Evolutionary conservation across 2,888 invertebrate genomes (phyloP).

Genomic region (Mycalesis mineus): DNA sequence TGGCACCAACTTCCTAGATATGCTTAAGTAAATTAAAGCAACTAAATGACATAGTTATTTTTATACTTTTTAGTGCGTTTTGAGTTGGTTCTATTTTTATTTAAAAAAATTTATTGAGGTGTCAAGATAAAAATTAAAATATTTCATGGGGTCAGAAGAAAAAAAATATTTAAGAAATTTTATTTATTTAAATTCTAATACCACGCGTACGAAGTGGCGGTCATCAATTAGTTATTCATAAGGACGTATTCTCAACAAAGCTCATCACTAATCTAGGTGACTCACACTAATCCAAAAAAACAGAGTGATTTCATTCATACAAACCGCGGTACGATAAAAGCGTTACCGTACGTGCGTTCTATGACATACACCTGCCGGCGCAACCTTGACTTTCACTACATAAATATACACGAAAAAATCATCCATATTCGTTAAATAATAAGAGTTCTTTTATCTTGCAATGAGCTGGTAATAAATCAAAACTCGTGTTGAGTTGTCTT

Average conservation of each 20-base stretch:
- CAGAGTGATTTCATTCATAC: slow-evolving; percentile 23
- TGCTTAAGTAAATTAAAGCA: too few relatives aligned
- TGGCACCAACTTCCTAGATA: too few relatives aligned
- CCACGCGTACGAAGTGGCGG: too few relatives aligned
- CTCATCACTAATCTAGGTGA: slow-evolving; percentile 1
- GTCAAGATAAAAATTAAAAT: too few relatives aligned
- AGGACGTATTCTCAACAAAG: neutral
- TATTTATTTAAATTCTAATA: too few relatives aligned
- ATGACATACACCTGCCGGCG: slow-evolving; percentile 18
- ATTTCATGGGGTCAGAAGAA: too few relatives aligned
- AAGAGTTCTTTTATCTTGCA: slow-evolving; percentile 10
- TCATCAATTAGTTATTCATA: neutral
- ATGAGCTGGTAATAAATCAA: neutral
- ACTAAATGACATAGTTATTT: too few relatives aligned
- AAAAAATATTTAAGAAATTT: too few relatives aligned
- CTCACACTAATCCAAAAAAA: slow-evolving; percentile 15
- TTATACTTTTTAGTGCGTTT: too few relatives aligned
- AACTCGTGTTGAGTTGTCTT: neutral
- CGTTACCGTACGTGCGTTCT: slow-evolving; percentile 23
- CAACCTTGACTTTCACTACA: slow-evolving; percentile 5
- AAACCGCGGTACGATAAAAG: slow-evolving; percentile 29
- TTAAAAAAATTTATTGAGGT: too few relatives aligned
- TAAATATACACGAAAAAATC: neutral
- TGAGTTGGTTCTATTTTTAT: too few relatives aligned
- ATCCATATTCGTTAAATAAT: neutral